A percentile compares a stretch with the other conserved stretches of the same genome.
Conservation (phyloP, 2,113 vertebrate genomes). For the Melanocharis versteri region DNA sequence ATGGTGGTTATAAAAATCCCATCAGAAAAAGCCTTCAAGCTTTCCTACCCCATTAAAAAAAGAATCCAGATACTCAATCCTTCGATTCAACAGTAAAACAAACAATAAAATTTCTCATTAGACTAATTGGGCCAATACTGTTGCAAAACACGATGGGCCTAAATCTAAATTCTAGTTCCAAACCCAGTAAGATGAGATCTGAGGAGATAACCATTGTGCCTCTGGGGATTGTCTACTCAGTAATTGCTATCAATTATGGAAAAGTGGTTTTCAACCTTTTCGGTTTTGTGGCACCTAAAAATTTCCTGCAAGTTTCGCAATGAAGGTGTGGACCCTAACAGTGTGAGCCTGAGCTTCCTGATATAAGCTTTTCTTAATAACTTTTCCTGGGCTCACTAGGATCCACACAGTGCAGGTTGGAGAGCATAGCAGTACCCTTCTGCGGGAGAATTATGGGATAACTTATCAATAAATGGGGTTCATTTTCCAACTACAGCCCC, state of each 20-base stretch:
- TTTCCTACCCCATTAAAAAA: constrained; percentile 25
- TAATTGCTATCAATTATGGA: background rate
- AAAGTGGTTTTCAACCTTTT: background rate
- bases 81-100: constrained; percentile 41
- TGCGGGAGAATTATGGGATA: background rate
- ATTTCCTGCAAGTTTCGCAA: background rate
- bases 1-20: constrained; percentile 52
- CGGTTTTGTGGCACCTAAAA: background rate
- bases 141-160: background rate
- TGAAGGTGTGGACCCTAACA: background rate
- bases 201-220: background rate
- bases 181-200: background rate
- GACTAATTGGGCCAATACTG: constrained; percentile 11
- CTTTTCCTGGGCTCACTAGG: background rate
- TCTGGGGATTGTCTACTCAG: background rate
- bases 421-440: background rate
- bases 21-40: constrained; percentile 52
- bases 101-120: constrained; percentile 49
- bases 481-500: background rate
- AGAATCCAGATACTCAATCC: background rate
- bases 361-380: background rate
- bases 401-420: background rate
- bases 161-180: background rate
- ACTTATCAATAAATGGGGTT: background rate
- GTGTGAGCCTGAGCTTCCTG: background rate